phyloP scores from a whole-genome alignment of 1,140 invertebrate species.

The Brachionus paranguensis region DNA sequence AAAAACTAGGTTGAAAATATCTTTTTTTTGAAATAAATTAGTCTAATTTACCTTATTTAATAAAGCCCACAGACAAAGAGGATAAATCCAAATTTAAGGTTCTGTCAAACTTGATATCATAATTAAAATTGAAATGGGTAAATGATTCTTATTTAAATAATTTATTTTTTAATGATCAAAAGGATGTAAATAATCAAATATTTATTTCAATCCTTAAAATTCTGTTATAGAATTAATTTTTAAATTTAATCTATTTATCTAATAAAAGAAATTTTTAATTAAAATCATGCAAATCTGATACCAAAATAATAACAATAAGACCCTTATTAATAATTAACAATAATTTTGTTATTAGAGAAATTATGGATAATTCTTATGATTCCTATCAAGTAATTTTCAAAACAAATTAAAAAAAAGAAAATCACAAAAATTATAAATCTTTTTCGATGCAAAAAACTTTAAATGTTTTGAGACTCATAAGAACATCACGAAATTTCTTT shows the following conservation, averaged over 20 bases:
- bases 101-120: background rate
- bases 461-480: background rate
- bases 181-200: background rate
- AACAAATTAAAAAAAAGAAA: background rate
- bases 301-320: background rate
- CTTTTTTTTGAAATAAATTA: too few species aligned
- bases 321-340: background rate
- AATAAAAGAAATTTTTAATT: background rate
- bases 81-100: background rate
- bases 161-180: background rate
- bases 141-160: background rate
- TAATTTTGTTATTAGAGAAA: background rate
- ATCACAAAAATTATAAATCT: background rate
- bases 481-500: background rate
- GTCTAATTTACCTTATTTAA: background rate
- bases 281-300: background rate
- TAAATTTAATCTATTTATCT: background rate
- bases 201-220: background rate
- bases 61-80: background rate
- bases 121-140: background rate
- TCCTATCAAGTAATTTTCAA: background rate
- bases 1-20: too few species aligned
- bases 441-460: background rate
- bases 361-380: background rate
- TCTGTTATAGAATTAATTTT: background rate